These are phyloP conservation scores for Notospermus geniculatus DNA, from an alignment of 1,140 invertebrate species.

Conservation along the genomic window DNA sequence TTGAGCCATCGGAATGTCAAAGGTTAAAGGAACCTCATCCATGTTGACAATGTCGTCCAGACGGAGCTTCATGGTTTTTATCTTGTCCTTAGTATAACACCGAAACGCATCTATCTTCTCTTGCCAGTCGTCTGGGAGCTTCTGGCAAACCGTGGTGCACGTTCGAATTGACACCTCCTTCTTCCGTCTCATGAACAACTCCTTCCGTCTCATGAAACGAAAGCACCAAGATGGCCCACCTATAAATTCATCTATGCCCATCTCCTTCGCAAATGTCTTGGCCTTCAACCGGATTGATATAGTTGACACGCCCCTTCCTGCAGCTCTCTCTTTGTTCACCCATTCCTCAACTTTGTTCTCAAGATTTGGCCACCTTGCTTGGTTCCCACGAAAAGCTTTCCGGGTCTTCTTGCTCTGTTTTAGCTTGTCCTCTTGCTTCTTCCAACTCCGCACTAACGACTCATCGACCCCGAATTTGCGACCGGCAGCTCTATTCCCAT, in stretches of 20 bases:
- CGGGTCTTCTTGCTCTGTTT: neutral
- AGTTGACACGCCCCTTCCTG: neutral
- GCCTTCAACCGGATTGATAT: neutral
- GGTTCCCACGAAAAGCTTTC: neutral
- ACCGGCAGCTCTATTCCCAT: neutral
- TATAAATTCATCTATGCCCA: neutral
- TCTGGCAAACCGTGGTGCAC: neutral
- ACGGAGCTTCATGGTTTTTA: neutral
- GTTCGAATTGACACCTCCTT: neutral
- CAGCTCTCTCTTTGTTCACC: neutral
- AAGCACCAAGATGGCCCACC: too few species aligned
- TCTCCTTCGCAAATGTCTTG: neutral
- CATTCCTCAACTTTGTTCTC: neutral
- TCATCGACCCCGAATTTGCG: neutral
- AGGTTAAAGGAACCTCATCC: neutral
- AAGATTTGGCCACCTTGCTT: neutral
- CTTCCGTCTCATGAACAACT: too few species aligned
- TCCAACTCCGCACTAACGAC: neutral
- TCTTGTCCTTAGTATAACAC: neutral
- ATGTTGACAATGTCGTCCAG: neutral
- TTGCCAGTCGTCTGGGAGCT: neutral
- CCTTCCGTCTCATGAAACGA: too few species aligned
- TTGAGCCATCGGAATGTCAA: neutral
- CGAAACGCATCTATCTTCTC: neutral
- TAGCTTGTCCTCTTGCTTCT: neutral